Evolutionary conservation across 2,113 vertebrate species (phyloP), one percentile per base, ranked within the genome.

Genomic region (Rhizomys pruinosus): DNA sequence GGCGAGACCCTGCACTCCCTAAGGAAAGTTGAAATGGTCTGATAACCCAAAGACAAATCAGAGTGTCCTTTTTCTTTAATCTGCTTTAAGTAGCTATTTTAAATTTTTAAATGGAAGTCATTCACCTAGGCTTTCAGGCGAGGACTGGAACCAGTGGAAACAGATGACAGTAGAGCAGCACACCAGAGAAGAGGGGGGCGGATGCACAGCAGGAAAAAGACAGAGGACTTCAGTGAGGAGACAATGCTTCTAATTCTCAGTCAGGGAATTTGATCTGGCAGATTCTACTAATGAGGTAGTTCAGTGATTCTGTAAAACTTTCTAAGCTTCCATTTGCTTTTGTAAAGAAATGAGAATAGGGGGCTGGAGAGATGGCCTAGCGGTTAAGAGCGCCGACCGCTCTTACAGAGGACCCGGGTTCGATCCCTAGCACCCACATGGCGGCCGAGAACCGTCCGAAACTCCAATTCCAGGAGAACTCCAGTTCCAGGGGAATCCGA

Each of bases 21-120:
- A n/a, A 89, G 78, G 63, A 88, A 89, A 37, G 23, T 1, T 29
- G 19, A 19, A 13, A 74, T 10, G 66, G 13, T 63, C 1, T 69
- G 22, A 77, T 64, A 42, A 80, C 23, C 22, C 68, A 34, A 95
- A 82, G 72, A 57, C n/a, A 89, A 94, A 72, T 23, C 32, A 78
- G n/a, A 19, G 0, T 52, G 4, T 63, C 72, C 74, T 44, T 76
- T 92, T 63, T 19, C 7, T 37, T 91, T 89, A 47, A 29, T 2
- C 39, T 57, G 10, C 63, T 84, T 90, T 57, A 12, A 25, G 29
- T 12, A 11, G 5, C 72, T 69, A 34, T 85, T 82, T 84, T 69
- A 79, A 57, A 71, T 81, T 71, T 92, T 91, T 12, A 44, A 19
- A 64, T 20, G 25, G 12, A 32, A 44, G 37, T 78, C 8, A 15